Evolutionary conservation across 2,113 vertebrate species (phyloP).

Genomic region (Pseudonaja textilis): DNA sequence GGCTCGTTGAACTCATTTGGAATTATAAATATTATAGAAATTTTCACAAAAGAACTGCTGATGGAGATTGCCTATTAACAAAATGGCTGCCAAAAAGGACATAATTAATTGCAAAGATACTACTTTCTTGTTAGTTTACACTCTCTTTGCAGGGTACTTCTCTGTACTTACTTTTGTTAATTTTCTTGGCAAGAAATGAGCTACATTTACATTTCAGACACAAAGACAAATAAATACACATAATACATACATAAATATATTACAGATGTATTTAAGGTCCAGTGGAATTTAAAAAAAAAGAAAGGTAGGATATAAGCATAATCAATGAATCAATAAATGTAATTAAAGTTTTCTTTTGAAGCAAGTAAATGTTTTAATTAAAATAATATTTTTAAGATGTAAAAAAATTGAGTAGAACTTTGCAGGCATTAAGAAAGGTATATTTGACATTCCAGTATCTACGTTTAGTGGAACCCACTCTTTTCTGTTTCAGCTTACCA

Average conservation of each 20-base stretch:
- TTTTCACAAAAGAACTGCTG: neutral
- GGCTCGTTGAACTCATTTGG: neutral
- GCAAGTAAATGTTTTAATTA: neutral
- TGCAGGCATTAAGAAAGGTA: neutral
- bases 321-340: neutral
- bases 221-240: neutral
- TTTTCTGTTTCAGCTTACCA: neutral
- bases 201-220: neutral
- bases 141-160: neutral
- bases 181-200: neutral
- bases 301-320: neutral
- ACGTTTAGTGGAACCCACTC: neutral
- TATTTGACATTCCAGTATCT: neutral
- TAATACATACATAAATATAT: neutral
- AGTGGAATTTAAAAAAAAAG: neutral
- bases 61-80: neutral
- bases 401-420: neutral
- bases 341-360: neutral
- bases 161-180: neutral
- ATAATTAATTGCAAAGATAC: neutral
- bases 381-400: neutral
- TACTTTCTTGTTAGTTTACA: neutral
- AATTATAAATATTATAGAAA: neutral
- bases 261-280: neutral
- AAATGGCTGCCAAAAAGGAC: neutral